Conservation (phyloP, 2,113 vertebrate genomes). For the Rhineura floridana region DNA sequence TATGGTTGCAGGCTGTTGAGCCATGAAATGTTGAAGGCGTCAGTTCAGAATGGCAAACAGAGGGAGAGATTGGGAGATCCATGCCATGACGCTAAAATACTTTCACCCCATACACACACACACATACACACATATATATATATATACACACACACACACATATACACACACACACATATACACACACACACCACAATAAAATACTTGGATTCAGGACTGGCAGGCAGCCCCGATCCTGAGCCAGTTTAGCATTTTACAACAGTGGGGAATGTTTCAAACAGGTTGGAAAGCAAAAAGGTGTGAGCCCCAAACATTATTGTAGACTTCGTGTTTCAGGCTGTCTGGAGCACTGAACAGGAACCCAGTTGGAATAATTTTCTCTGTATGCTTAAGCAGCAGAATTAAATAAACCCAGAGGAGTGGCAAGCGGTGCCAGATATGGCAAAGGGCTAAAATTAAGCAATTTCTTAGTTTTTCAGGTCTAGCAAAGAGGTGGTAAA, state of each 20-base stretch:
- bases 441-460: background rate
- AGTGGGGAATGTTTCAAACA: background rate
- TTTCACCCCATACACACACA: too few species aligned
- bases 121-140: too few species aligned
- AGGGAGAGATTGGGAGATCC: background rate
- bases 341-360: background rate
- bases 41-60: too few species aligned
- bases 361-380: background rate
- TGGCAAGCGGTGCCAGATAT: too few species aligned
- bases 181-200: background rate
- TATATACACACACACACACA: too few species aligned
- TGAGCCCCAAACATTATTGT: too few species aligned
- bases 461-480: background rate
- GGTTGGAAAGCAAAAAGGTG: background rate
- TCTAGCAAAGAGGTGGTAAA: background rate
- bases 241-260: background rate
- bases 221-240: background rate
- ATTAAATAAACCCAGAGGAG: background rate
- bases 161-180: too few species aligned
- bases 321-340: background rate
- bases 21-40: background rate
- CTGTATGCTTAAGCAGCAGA: background rate
- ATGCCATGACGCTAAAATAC: background rate
- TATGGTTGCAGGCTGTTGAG: background rate
- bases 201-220: background rate